Conservation (phyloP, 2,797 vertebrate species). For the Anabacerthia variegaticeps region DNA sequence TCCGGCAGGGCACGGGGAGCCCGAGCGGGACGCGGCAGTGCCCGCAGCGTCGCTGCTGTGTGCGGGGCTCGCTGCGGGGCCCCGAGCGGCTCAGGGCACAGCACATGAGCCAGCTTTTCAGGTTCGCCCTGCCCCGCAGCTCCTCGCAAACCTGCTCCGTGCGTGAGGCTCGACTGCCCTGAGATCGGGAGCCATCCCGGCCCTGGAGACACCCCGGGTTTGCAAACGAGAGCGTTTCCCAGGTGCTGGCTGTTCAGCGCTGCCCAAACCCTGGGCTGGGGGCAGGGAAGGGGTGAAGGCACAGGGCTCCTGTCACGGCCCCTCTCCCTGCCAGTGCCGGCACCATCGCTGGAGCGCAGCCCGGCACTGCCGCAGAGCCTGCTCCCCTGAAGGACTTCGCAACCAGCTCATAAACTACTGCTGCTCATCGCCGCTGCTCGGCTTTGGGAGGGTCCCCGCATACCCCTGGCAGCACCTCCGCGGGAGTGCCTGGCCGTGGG, state of each 20-base stretch:
- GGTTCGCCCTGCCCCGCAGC: not conserved
- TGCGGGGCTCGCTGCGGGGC: not conserved
- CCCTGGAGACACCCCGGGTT: not conserved
- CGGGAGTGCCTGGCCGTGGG: not conserved
- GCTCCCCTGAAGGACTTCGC: not conserved
- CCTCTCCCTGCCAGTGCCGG: not conserved
- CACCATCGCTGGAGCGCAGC: not conserved
- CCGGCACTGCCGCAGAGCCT: not conserved
- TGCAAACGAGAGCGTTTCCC: not conserved
- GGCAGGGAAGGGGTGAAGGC: not conserved
- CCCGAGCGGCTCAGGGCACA: rapidly evolving
- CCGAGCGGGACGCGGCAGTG: rapidly evolving
- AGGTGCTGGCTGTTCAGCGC: not conserved
- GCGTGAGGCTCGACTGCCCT: not conserved
- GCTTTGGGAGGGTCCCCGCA: not conserved
- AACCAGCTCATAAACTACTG: not conserved
- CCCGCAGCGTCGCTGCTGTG: rapidly evolving
- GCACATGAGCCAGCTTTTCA: not conserved
- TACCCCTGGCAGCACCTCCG: not conserved
- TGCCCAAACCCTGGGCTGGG: not conserved
- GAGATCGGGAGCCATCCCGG: rapidly evolving
- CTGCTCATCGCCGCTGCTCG: not conserved
- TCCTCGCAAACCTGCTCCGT: not conserved
- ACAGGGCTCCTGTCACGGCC: rapidly evolving
- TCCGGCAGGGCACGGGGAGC: not conserved